Evolutionary conservation across 1,140 invertebrate species (phyloP).

Genomic region (Hyles vespertilio): DNA sequence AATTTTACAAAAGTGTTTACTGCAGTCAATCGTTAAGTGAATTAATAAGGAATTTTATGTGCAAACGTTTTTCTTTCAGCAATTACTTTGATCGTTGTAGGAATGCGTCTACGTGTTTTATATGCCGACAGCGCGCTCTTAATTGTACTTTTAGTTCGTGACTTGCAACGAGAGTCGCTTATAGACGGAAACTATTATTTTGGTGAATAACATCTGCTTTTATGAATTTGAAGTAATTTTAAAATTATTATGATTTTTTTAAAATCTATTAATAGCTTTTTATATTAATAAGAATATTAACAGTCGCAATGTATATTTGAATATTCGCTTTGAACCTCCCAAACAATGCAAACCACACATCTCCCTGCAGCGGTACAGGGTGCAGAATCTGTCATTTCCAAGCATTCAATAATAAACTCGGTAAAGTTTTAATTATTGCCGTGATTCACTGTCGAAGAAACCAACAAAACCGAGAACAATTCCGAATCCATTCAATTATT

Average conservation of each 20-base stretch:
- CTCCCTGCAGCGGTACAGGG: background rate
- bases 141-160: constrained; percentile 50
- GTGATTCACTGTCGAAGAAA: constrained; percentile 53
- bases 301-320: no score
- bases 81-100: constrained; percentile 23
- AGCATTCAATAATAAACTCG: constrained; percentile 51
- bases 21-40: constrained; percentile 1
- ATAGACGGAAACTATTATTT: constrained; percentile 7
- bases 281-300: no score
- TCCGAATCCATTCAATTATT: constrained; percentile 72
- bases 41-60: constrained; percentile 23
- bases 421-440: constrained; percentile 67
- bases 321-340: no score
- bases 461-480: constrained; percentile 64
- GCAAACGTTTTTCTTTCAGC: constrained; percentile 17
- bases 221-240: no score
- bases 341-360: no score
- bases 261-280: no score
- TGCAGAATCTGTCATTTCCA: constrained; percentile 44
- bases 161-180: constrained; percentile 26
- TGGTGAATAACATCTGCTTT: no score
- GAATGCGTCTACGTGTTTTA: constrained; percentile 37
- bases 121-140: constrained; percentile 41
- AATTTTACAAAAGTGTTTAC: no score
- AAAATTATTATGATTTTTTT: no score